Percentiles rank a stretch among this genome's conserved stretches.
These are phyloP conservation scores for Drosophila pseudotalamancana DNA, from an alignment of 2,888 invertebrate genomes.

Conservation along the genomic window DNA sequence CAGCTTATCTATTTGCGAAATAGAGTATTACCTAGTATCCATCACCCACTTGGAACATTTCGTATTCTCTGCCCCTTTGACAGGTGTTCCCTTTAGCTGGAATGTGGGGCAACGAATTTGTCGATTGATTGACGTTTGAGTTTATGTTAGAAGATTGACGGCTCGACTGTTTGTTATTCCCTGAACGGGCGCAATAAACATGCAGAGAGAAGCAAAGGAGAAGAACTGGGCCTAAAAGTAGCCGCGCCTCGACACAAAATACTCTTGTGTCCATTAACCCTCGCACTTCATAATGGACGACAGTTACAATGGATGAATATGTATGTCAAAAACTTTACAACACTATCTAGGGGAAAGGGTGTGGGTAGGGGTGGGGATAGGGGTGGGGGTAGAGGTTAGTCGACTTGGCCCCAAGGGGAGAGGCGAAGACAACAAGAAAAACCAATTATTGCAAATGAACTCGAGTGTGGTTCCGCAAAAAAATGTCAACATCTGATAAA, in stretches of 20 bases:
- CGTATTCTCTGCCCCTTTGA: constrained; percentile 7
- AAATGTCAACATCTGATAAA: constrained; percentile 39
- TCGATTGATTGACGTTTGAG: constrained; percentile 33
- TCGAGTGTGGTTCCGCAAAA: constrained; percentile 83
- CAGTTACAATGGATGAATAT: constrained; percentile 57
- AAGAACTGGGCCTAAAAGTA: constrained; percentile 4
- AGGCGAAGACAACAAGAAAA: constrained; percentile 77
- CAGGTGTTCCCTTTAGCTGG: constrained; percentile 25
- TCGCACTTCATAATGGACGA: constrained; percentile 48
- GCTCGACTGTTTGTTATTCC: constrained; percentile 55
- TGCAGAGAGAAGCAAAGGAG: background rate
- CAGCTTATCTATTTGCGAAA: too few relatives aligned
- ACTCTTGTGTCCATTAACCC: constrained; percentile 54
- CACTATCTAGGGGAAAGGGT: constrained; percentile 21
- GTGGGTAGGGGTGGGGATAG: background rate
- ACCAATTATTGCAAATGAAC: constrained; percentile 83
- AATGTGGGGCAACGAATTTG: constrained; percentile 24
- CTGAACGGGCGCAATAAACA: constrained; percentile 34
- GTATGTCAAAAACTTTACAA: constrained; percentile 70
- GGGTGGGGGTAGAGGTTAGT: background rate
- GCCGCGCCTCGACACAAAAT: constrained; percentile 18
- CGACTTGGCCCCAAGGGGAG: constrained; percentile 1
- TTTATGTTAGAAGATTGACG: constrained; percentile 37
- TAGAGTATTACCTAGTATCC: too few relatives aligned
- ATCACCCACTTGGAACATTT: too few relatives aligned